Percentiles rank a stretch among this genome's conserved stretches.
These are phyloP conservation scores for Dyspetes luteomarginatus DNA, from an alignment of 2,888 invertebrate genomes.

Conservation along the genomic window DNA sequence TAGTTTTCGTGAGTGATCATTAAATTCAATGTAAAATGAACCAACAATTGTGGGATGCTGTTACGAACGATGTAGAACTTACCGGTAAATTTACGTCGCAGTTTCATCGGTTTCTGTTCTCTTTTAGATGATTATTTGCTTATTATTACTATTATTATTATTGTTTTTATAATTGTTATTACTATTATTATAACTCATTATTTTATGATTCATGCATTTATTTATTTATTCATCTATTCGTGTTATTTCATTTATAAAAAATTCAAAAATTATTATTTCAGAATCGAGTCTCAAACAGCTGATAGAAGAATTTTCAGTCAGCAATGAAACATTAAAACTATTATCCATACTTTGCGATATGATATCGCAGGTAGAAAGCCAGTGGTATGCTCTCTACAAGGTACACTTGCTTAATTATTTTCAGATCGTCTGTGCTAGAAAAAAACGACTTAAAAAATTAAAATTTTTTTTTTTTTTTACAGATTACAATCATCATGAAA, in stretches of 20 bases:
- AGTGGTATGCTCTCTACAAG: conserved; percentile 52
- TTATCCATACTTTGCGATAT: conserved; percentile 19
- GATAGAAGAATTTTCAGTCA: conserved; percentile 13
- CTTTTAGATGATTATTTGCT: background rate
- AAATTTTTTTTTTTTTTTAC: background rate
- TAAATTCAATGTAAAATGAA: conserved; percentile 23
- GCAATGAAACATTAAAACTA: conserved; percentile 29
- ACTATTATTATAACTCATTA: too few species aligned
- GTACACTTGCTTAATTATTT: conserved; percentile 13
- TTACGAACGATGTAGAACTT: conserved; percentile 16
- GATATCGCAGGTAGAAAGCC: background rate
- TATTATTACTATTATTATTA: background rate
- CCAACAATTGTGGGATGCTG: conserved; percentile 12
- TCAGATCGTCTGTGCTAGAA: background rate
- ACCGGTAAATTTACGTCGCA: conserved; percentile 32
- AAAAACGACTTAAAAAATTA: background rate
- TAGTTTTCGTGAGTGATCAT: background rate
- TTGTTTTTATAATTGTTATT: background rate
- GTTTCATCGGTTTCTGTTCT: background rate
- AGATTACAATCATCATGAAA: conserved; percentile 54
- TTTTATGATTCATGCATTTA: background rate
- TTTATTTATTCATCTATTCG: background rate
- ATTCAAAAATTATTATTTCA: conserved; percentile 12
- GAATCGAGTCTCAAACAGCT: conserved; percentile 30
- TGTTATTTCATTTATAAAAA: background rate